Conservation (phyloP, 2,888 invertebrate species). For the Quadroppia sp. region DNA sequence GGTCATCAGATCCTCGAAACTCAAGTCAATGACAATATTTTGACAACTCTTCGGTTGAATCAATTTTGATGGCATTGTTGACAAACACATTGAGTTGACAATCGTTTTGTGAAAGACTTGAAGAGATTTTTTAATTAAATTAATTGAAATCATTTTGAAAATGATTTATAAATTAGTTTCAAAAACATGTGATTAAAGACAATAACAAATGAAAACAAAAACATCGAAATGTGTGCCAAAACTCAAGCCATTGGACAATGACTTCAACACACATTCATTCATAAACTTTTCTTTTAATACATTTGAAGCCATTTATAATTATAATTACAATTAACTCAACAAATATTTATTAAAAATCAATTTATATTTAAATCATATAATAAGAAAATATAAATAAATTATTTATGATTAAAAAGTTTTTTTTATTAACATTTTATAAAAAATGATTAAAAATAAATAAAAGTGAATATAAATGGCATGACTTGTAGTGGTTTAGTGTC, state of each 20-base stretch:
- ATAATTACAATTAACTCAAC: not conserved
- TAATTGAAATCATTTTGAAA: not conserved
- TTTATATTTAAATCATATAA: not conserved
- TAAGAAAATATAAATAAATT: not conserved
- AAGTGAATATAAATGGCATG: not conserved
- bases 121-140: not conserved
- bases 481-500: not conserved
- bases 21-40: slow-evolving; percentile 5
- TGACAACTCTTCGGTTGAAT: not conserved
- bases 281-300: not conserved
- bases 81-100: not conserved
- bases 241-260: not conserved
- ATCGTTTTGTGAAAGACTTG: not conserved
- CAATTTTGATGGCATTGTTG: not conserved
- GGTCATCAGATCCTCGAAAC: slow-evolving; percentile 19
- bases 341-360: not conserved
- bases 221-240: not conserved
- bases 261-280: not conserved
- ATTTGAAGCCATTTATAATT: not conserved
- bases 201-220: not conserved
- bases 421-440: not conserved
- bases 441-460: not conserved
- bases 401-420: not conserved
- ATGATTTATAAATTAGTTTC: not conserved
- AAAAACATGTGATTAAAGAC: not conserved